Evolutionary conservation across 2,113 vertebrate genomes (phyloP).

Genomic region (Calcarius ornatus): DNA sequence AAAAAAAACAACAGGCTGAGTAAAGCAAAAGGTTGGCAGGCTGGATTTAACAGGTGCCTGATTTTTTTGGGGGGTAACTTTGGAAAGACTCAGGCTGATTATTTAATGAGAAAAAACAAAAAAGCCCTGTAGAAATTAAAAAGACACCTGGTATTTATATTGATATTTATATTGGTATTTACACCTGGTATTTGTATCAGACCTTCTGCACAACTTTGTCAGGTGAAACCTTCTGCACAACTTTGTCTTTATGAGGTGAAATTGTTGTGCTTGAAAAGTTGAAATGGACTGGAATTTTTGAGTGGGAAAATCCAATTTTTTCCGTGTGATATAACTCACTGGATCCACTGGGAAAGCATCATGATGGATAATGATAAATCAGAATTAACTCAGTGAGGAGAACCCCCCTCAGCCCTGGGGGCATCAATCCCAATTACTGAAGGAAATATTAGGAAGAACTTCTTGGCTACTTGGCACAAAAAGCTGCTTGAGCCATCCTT

Average conservation of each 20-base stretch:
- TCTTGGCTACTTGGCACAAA: neutral
- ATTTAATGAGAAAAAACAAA: no score
- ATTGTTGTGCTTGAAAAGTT: neutral
- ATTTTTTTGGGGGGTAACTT: no score
- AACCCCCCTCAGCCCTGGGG: neutral
- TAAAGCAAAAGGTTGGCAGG: no score
- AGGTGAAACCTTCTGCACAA: neutral
- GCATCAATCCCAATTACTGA: neutral
- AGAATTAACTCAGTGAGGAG: neutral
- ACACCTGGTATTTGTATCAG: neutral
- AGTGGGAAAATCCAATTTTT: neutral
- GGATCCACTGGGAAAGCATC: neutral
- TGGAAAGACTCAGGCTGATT: no score
- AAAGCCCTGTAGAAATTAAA: neutral
- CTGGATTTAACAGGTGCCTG: no score
- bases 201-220: neutral
- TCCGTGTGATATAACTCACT: accelerated
- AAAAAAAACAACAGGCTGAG: no score
- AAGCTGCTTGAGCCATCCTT: neutral
- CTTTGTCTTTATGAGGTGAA: neutral
- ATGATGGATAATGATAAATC: neutral
- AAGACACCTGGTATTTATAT: neutral
- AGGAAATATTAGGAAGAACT: neutral
- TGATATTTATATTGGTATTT: neutral
- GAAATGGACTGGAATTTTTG: neutral